These are phyloP conservation scores for Eilema caniola DNA, from an alignment of 2,888 invertebrate genomes.

Conservation along the genomic window DNA sequence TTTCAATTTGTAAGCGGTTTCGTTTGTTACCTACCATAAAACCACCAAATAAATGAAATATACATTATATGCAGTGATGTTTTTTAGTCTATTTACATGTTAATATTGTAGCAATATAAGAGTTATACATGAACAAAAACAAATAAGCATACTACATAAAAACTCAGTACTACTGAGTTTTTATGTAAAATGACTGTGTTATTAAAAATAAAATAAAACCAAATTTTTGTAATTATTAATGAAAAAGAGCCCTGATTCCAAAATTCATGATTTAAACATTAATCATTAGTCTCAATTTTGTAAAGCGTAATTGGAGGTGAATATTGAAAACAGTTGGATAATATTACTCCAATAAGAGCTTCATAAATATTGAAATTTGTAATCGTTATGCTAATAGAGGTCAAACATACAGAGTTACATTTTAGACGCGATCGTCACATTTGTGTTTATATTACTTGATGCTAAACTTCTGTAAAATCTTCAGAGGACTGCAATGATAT, in stretches of 20 bases:
- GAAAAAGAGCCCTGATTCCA: not conserved
- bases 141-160: too few species aligned
- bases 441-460: not conserved
- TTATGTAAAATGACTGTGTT: too few species aligned
- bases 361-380: constrained; percentile 41
- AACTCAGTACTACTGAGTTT: too few species aligned
- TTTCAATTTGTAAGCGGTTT: not conserved
- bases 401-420: constrained; percentile 17
- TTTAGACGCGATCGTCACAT: not conserved
- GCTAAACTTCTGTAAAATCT: too few species aligned
- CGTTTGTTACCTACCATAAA: not conserved
- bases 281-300: not conserved
- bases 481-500: too few species aligned
- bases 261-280: not conserved
- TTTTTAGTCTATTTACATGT: not conserved
- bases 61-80: not conserved
- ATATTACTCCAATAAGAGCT: constrained; percentile 42
- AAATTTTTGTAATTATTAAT: not conserved
- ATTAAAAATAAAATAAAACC: too few species aligned
- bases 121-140: too few species aligned
- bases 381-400: constrained; percentile 50
- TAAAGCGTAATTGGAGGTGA: constrained; percentile 24
- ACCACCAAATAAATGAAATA: not conserved
- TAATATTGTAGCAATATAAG: too few species aligned
- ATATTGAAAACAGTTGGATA: constrained; percentile 41